These are phyloP conservation scores for Crax fasciolata DNA, from an alignment of 2,797 vertebrate species.

Conservation along the genomic window DNA sequence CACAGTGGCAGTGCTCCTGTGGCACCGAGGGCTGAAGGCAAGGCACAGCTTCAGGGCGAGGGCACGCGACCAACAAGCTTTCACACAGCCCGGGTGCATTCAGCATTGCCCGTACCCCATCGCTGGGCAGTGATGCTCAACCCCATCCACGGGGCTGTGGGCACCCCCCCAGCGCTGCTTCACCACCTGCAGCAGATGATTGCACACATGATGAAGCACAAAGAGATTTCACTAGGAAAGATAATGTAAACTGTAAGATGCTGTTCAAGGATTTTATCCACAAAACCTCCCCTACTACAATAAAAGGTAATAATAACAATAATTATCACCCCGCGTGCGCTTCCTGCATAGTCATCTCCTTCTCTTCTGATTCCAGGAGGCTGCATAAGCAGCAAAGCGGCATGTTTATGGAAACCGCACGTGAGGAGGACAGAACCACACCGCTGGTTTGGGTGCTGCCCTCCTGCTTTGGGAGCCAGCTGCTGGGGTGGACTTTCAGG, in stretches of 20 bases:
- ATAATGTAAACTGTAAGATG: not conserved
- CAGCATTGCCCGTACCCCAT: not conserved
- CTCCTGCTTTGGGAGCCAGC: not conserved
- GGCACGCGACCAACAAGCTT: not conserved
- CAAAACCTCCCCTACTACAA: not conserved
- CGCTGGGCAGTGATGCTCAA: no score
- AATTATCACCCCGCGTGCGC: not conserved
- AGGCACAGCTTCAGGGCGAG: not conserved
- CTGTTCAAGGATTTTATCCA: not conserved
- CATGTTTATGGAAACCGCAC: not conserved
- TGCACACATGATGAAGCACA: not conserved
- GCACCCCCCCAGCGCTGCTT: not conserved
- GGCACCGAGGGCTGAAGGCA: not conserved
- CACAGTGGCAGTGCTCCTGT: not conserved
- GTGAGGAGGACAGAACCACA: not conserved
- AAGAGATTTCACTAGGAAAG: not conserved
- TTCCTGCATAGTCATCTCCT: conserved; percentile 27
- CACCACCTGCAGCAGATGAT: not conserved
- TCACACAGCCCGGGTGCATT: not conserved
- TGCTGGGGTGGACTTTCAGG: not conserved
- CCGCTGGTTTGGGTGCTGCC: not conserved
- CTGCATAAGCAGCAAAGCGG: not conserved
- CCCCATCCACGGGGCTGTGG: not conserved
- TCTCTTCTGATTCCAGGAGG: not conserved
- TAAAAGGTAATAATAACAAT: not conserved